Percentiles rank a stretch among this genome's conserved stretches.
phyloP scores from a whole-genome alignment of 1,140 invertebrate species.

The Scaptomyza pallida region DNA sequence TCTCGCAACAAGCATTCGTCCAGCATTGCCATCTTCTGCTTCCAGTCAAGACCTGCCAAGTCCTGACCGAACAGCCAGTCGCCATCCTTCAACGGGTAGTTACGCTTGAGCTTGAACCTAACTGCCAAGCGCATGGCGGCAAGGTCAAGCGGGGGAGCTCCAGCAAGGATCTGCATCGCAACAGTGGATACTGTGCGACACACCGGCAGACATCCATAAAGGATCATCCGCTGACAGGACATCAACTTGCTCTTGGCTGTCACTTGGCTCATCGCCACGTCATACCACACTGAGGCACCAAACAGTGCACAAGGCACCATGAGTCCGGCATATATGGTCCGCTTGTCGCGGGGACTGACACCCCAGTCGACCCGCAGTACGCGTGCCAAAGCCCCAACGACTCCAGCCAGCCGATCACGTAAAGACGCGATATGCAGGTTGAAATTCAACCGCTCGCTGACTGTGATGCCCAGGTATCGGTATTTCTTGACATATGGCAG shows the following conservation, averaged over 20 bases:
- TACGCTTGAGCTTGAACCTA: too few species aligned
- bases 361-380: constrained; percentile 25
- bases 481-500: not conserved
- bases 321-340: constrained; percentile 15
- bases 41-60: not conserved
- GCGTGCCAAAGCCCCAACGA: constrained; percentile 22
- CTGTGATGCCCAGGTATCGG: constrained; percentile 30
- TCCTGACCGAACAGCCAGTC: too few species aligned
- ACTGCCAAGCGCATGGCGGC: too few species aligned
- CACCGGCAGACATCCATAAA: too few species aligned
- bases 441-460: constrained; percentile 8
- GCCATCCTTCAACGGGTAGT: not conserved
- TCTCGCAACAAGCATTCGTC: not conserved
- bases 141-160: too few species aligned
- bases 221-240: too few species aligned
- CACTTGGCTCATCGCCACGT: too few species aligned
- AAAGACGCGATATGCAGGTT: constrained; percentile 6
- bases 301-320: too few species aligned
- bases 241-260: too few species aligned
- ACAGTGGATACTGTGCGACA: too few species aligned
- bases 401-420: not conserved
- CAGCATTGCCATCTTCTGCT: not conserved
- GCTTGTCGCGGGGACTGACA: constrained; percentile 15
- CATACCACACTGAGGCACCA: too few species aligned
- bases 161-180: too few species aligned